phyloP scores from a whole-genome alignment of 2,797 vertebrate genomes.

The Loriculus beryllinus region DNA sequence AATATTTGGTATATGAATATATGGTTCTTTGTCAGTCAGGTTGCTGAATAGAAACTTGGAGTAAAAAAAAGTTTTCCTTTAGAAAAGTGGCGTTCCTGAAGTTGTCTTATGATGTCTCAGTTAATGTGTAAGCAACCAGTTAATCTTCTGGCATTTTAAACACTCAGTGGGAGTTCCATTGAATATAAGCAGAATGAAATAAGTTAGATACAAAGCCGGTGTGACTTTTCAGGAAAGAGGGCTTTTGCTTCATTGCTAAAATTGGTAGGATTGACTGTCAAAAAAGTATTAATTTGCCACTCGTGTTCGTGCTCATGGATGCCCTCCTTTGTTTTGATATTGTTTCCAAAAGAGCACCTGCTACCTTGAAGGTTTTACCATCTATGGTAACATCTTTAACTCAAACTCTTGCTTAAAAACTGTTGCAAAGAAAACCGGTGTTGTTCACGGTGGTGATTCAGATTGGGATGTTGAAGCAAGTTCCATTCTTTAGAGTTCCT shows the following conservation, averaged over 20 bases:
- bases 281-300: background rate
- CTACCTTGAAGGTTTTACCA: background rate
- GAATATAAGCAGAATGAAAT: background rate
- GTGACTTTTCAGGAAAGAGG: background rate
- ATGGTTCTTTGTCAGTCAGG: background rate
- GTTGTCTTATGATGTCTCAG: background rate
- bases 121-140: background rate
- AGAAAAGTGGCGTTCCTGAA: background rate
- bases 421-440: background rate
- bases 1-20: background rate
- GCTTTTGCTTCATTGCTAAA: background rate
- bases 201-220: background rate
- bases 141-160: background rate
- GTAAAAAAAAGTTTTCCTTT: background rate
- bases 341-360: background rate
- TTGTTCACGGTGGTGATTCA: background rate
- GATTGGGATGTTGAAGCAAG: background rate
- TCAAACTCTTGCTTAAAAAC: background rate
- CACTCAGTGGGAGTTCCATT: background rate
- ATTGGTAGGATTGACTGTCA: background rate
- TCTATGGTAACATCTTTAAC: background rate
- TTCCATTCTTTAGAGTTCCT: background rate
- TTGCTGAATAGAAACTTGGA: background rate
- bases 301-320: background rate
- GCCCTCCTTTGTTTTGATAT: background rate